phyloP scores from a whole-genome alignment of 2,888 invertebrate species.

The Criorhina ranunculi region DNA sequence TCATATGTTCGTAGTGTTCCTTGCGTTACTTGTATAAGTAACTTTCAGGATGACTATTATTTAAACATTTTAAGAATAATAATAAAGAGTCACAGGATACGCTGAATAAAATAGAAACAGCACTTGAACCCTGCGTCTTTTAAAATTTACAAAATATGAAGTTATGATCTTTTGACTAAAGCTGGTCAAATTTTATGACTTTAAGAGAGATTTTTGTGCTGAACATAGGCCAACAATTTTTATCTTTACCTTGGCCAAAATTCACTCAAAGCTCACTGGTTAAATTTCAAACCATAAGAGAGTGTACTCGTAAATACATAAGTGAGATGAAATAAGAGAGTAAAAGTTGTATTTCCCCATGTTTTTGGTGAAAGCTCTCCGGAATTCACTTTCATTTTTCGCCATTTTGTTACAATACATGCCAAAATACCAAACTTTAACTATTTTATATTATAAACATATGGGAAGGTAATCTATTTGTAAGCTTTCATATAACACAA shows the following conservation, averaged over 20 bases:
- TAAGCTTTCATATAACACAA: constrained; percentile 59
- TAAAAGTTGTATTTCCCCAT: constrained; percentile 58
- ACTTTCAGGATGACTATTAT: no score
- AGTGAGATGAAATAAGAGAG: constrained; percentile 54
- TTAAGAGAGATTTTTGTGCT: constrained; percentile 23
- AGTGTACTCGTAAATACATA: constrained; percentile 3
- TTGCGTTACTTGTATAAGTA: no score
- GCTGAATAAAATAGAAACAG: no score
- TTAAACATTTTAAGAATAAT: no score
- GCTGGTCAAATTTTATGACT: not conserved
- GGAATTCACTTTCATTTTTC: constrained; percentile 73
- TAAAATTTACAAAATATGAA: no score
- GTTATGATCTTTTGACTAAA: not conserved
- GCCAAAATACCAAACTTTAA: constrained; percentile 26
- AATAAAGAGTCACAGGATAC: no score
- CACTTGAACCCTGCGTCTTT: no score
- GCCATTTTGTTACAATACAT: constrained; percentile 45
- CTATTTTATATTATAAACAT: constrained; percentile 40
- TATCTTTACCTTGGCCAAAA: constrained; percentile 54
- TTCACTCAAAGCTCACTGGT: constrained; percentile 33
- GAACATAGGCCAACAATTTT: constrained; percentile 60
- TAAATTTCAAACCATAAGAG: constrained; percentile 22
- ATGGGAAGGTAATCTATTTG: constrained; percentile 36
- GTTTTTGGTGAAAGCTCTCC: constrained; percentile 48
- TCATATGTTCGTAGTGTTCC: no score